phyloP scores from a whole-genome alignment of 2,113 vertebrate genomes.

The Condylura cristata region DNA sequence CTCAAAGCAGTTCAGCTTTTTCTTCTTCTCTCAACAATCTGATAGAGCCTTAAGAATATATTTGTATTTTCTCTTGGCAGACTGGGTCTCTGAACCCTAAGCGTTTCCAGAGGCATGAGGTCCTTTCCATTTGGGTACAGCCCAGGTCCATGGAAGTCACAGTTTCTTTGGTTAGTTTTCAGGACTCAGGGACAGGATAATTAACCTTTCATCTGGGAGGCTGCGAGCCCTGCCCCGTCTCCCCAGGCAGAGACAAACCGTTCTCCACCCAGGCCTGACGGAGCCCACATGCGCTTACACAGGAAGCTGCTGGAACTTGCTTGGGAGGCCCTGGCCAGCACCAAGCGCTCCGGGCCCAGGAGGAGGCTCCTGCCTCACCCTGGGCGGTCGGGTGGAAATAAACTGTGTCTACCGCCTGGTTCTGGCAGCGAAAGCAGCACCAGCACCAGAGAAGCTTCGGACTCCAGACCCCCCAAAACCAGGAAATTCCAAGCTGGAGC shows the following conservation, averaged over 20 bases:
- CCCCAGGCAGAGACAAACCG: constrained; percentile 38
- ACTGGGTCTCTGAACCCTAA: not conserved
- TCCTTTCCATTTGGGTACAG: not conserved
- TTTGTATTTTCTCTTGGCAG: not conserved
- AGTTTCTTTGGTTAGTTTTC: constrained; percentile 16
- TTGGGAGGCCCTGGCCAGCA: constrained; percentile 46
- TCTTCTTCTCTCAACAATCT: not conserved
- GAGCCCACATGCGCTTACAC: not conserved
- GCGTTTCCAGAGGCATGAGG: not conserved
- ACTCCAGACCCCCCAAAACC: constrained; percentile 70
- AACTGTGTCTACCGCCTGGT: constrained; percentile 60
- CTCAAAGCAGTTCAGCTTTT: not conserved
- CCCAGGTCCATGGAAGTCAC: not conserved
- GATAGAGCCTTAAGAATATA: not conserved
- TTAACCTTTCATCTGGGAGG: constrained; percentile 61
- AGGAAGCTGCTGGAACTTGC: constrained; percentile 62
- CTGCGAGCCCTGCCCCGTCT: constrained; percentile 35
- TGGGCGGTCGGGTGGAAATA: constrained; percentile 76
- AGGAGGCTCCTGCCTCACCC: constrained; percentile 46
- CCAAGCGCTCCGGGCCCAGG: not conserved
- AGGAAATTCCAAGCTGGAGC: constrained; percentile 78
- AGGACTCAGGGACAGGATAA: constrained; percentile 50
- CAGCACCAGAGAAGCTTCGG: constrained; percentile 67
- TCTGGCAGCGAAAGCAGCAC: constrained; percentile 67
- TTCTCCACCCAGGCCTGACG: constrained; percentile 37